phyloP scores from a whole-genome alignment of 2,797 vertebrate genomes.

The Euthynnus affinis region DNA sequence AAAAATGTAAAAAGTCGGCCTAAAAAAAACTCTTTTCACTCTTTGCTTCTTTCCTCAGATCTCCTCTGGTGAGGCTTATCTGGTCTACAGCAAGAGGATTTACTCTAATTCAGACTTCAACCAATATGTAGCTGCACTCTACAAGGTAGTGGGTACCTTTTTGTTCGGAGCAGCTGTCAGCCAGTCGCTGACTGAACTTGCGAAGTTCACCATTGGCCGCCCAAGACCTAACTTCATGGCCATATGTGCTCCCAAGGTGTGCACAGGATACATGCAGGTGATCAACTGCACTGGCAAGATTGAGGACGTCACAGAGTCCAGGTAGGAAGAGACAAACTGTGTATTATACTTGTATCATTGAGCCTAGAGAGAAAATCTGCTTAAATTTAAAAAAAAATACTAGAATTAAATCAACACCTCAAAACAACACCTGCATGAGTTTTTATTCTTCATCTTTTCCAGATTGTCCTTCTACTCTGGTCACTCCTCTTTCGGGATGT shows the following conservation, averaged over 20 bases:
- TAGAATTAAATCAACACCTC: not conserved
- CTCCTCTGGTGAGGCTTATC: constrained; percentile 88
- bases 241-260: constrained; percentile 88
- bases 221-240: constrained; percentile 94
- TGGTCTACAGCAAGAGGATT: constrained; percentile 91
- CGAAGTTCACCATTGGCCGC: constrained; percentile 94
- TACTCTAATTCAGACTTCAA: constrained; percentile 93
- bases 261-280: constrained; percentile 86
- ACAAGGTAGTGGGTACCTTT: constrained; percentile 96
- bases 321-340: constrained; percentile 77
- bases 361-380: not conserved
- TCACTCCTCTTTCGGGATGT: constrained; percentile 99
- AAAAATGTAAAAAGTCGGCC: not conserved
- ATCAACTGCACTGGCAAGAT: constrained; percentile 88
- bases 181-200: constrained; percentile 95
- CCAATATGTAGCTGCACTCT: constrained; percentile 93
- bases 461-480: constrained; percentile 99
- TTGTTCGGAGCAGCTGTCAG: constrained; percentile 92
- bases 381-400: not conserved
- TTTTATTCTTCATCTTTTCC: constrained; percentile 31
- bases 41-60: constrained; percentile 71
- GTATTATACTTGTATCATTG: not conserved
- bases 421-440: not conserved
- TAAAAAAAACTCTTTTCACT: not conserved
- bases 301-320: constrained; percentile 91